Evolutionary conservation across 2,797 vertebrate species (phyloP).

Genomic region (Lutjanus argentimaculatus): DNA sequence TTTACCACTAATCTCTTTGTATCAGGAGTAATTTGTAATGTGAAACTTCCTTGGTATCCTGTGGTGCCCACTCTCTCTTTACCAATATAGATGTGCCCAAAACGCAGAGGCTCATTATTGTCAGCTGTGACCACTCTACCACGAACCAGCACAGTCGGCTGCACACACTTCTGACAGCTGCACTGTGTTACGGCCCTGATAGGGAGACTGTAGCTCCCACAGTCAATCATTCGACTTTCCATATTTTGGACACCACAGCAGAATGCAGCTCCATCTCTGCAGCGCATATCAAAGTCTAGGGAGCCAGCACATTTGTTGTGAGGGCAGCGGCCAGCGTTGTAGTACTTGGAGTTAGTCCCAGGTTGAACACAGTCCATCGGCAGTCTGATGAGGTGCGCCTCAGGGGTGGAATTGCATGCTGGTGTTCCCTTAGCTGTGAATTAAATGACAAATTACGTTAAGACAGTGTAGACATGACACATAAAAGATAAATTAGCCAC

Average conservation of each 20-base stretch:
- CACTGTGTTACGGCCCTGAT: constrained; percentile 90
- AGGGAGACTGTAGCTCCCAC: constrained; percentile 89
- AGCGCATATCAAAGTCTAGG: constrained; percentile 82
- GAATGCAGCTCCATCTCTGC: constrained; percentile 83
- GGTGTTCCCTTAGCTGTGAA: constrained; percentile 88
- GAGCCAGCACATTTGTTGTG: constrained; percentile 87
- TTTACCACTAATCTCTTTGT: constrained; percentile 92
- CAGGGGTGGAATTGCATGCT: constrained; percentile 89
- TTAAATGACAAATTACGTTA: constrained; percentile 45
- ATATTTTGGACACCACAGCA: constrained; percentile 91
- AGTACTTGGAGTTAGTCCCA: constrained; percentile 85
- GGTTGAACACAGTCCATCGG: constrained; percentile 90
- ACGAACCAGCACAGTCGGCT: constrained; percentile 89
- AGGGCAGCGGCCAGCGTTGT: constrained; percentile 91
- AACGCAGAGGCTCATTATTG: constrained; percentile 91
- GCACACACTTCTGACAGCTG: constrained; percentile 90
- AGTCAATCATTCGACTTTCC: constrained; percentile 88
- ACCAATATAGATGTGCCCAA: constrained; percentile 92
- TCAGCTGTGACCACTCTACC: constrained; percentile 91
- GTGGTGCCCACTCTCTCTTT: constrained; percentile 92
- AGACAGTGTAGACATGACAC: neutral
- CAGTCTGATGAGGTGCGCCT: constrained; percentile 89
- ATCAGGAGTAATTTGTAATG: constrained; percentile 89
- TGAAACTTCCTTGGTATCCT: constrained; percentile 95
- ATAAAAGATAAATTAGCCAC: neutral